Evolutionary conservation across 1,140 invertebrate genomes (phyloP), one percentile per base, ranked within the genome.

Genomic region (Diorhabda sublineata): DNA sequence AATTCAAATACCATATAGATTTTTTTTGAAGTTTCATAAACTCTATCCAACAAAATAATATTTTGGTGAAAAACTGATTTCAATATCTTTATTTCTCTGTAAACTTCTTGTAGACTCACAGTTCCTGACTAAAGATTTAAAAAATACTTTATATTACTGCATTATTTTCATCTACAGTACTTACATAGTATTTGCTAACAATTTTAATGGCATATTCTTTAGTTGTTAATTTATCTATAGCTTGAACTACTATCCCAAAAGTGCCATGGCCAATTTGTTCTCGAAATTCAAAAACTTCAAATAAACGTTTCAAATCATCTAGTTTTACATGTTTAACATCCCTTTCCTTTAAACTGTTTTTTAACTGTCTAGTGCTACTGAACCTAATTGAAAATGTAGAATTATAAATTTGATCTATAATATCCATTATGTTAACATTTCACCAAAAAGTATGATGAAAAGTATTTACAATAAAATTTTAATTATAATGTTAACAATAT

Each of bases 31-130:
- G 84, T 84, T 77, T 87, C 85, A 68, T 82, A 83, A 4, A 86
- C 82, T 77, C 83, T 83, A 69, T 85, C 82, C 2, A 87, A 73
- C 63, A 79, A 75, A 65, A 87, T 85, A 56, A 87, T 85, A 72
- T 86, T 83, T 42, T 81, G 81, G 76, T 87, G 86, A 41, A 81
- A 75, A 5, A 87, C 85, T 69, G 80, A 75, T 75, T 85, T 86
- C 67, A 87, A 77, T 60, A 87, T 86, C 61, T 79, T 73, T 42
- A 87, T 84, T 80, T 87, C 86, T 69, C 82, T 74, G 64, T 85
- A 80, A 11, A 85, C 70, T 61, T 82, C 74, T 64, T 79, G 80
- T 9, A 84, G 72, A 45, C 77, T 78, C 61, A 76, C 26, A 41
- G 59, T 8, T 4, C n/a, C 59, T 42, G 26, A 26, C 26, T 26